These are phyloP conservation scores for Nothoprocta perdicaria DNA, from an alignment of 2,113 vertebrate species.

Conservation along the genomic window DNA sequence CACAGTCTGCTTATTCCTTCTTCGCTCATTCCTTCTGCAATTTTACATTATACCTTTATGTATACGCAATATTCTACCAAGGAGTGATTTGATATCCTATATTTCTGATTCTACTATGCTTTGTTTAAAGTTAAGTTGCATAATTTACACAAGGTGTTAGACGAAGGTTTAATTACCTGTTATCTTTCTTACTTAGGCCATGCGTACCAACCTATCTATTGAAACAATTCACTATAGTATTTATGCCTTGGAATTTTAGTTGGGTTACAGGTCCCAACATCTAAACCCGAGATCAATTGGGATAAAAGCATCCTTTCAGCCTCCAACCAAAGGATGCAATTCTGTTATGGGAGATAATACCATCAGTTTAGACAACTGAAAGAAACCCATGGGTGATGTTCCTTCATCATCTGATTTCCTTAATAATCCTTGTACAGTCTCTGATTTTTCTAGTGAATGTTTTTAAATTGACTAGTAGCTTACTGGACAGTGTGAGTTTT, in stretches of 20 bases:
- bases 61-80: background rate
- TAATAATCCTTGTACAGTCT: background rate
- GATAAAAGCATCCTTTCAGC: background rate
- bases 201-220: background rate
- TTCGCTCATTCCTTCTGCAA: background rate
- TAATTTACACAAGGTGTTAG: fast-evolving
- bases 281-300: background rate
- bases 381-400: background rate
- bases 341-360: background rate
- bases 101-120: background rate
- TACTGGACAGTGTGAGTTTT: background rate
- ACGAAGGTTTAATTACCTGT: background rate
- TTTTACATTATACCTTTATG: background rate
- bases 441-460: background rate
- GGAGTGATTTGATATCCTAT: background rate
- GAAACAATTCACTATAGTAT: background rate
- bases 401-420: background rate
- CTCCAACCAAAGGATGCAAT: background rate
- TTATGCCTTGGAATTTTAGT: background rate
- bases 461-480: background rate
- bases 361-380: background rate
- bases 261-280: background rate
- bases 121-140: background rate
- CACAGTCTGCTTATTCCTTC: background rate
- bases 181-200: background rate